Evolutionary conservation across 2,888 invertebrate genomes (phyloP).

Genomic region (Aphidius colemani): DNA sequence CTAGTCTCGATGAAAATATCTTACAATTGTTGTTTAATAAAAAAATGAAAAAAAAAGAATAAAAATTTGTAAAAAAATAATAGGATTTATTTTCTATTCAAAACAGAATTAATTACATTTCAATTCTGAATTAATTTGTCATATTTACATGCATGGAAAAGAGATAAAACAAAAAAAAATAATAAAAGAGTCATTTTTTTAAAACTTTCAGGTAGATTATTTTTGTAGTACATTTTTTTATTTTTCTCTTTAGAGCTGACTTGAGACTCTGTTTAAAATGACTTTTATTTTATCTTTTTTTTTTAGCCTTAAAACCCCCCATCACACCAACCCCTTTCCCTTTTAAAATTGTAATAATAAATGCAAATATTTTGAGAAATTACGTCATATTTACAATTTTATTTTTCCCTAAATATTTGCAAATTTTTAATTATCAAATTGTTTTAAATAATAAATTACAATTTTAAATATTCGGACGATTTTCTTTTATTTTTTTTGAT

Average conservation of each 20-base stretch:
- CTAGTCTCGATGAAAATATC: slow-evolving; percentile 48
- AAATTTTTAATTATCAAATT: too few relatives aligned
- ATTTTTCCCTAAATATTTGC: too few relatives aligned
- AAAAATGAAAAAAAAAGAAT: slow-evolving; percentile 1
- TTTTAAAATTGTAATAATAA: too few relatives aligned
- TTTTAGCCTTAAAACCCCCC: too few relatives aligned
- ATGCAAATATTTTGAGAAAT: too few relatives aligned
- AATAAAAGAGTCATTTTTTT: slow-evolving; percentile 2
- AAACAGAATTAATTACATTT: too few relatives aligned
- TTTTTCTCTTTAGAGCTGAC: not conserved
- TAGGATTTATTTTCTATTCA: not conserved
- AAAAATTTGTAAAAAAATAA: not conserved
- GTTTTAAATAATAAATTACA: slow-evolving; percentile 21
- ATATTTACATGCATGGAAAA: slow-evolving; percentile 15
- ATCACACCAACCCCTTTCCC: too few relatives aligned
- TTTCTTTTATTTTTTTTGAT: not conserved
- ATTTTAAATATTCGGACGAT: slow-evolving; percentile 9
- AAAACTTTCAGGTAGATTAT: slow-evolving; percentile 12
- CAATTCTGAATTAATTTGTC: slow-evolving; percentile 13
- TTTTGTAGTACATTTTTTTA: slow-evolving; percentile 10
- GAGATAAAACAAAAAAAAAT: too few relatives aligned
- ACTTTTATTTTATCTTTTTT: too few relatives aligned
- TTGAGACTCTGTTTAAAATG: too few relatives aligned
- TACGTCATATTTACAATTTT: too few relatives aligned
- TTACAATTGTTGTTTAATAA: slow-evolving; percentile 39